Conservation (phyloP, 92 coral and sea anemone genomes). For the Hydrozoanthus gracilis region DNA sequence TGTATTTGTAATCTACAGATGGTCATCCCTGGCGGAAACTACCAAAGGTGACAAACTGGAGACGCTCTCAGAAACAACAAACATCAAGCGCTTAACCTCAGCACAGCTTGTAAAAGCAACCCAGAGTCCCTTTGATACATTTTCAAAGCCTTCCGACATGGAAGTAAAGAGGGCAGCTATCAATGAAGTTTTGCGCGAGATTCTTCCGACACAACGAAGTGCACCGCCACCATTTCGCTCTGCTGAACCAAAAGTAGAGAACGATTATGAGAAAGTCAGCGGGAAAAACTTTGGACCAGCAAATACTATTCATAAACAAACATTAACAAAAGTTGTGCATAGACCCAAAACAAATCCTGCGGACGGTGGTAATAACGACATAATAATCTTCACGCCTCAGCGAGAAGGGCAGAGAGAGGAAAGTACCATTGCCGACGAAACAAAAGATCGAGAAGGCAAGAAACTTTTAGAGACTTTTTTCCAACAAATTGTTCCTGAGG, state of each 20-base stretch:
- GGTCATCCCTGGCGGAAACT: neutral
- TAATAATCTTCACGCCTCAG: constrained; percentile 72
- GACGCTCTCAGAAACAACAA: neutral
- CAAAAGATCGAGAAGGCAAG: constrained; percentile 62
- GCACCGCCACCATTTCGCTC: constrained; percentile 20
- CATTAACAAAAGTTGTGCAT: neutral
- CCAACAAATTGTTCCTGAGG: constrained; percentile 79
- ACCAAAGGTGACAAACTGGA: neutral
- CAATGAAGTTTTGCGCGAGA: constrained; percentile 10
- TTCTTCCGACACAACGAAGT: constrained; percentile 3
- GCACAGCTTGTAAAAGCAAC: neutral
- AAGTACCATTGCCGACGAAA: constrained; percentile 41
- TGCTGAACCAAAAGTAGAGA: neutral
- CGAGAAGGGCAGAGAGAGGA: constrained; percentile 9
- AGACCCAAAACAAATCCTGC: neutral
- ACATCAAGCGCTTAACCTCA: neutral
- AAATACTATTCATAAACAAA: neutral
- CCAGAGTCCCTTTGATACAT: too few species aligned
- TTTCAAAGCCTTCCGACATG: neutral
- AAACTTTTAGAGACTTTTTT: constrained; percentile 75
- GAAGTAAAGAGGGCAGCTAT: neutral
- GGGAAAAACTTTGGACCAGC: neutral
- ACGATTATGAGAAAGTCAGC: neutral
- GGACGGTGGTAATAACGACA: constrained; percentile 21
- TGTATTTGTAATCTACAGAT: constrained; percentile 13